Base-by-base conservation (phyloP, 1,140 invertebrate genomes). In the Pentalonia nigronervosa region DNA sequence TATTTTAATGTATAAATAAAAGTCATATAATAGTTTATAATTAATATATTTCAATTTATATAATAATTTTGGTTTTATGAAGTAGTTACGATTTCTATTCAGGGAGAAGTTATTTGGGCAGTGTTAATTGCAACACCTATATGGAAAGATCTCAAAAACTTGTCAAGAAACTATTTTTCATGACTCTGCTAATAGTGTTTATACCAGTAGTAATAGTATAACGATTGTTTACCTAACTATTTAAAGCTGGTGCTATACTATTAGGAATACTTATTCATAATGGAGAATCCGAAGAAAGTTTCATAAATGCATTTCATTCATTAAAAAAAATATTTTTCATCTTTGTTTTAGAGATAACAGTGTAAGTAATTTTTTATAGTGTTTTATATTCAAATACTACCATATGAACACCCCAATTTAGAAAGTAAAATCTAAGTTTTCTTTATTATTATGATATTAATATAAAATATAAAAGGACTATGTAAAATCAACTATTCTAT, bases 231-330 rank as follows among this genome's bases (percentile, higher is more conserved):
- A n/a, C n/a, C n/a, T 88, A 84, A 84, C 83, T 36, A 84, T 84
- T 36, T 36, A 84, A 45, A 36, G 83, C 83, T 84, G 83, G 83
- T 45, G 83, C 83, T 7, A 84, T 84, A 84, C 83, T 36, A 84
- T 41, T 84, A 84, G 83, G 47, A 47, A 88, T 88, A 48, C 21
- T 47, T 30, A 88, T 88, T 48, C 86, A 47, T 48, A 45, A 88
- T 88, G 86, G 86, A 84, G 86, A 88, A 47, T 88, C 41, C 1
- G 47, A 88, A 48, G 45, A 30, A 45, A 89, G 87, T 34, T 89
- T 53, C n/a, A 89, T 14, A 89, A 53, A 89, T 89, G 48, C 87
- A 89, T 89, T 89, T 53, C 17, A 25, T 53, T 89, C 53, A 89
- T 89, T 89, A n/a, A n/a, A n/a, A 34, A 89, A 89, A 17, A 89